Evolutionary conservation across 2,113 vertebrate species (phyloP).

Genomic region (Cavia aperea): DNA sequence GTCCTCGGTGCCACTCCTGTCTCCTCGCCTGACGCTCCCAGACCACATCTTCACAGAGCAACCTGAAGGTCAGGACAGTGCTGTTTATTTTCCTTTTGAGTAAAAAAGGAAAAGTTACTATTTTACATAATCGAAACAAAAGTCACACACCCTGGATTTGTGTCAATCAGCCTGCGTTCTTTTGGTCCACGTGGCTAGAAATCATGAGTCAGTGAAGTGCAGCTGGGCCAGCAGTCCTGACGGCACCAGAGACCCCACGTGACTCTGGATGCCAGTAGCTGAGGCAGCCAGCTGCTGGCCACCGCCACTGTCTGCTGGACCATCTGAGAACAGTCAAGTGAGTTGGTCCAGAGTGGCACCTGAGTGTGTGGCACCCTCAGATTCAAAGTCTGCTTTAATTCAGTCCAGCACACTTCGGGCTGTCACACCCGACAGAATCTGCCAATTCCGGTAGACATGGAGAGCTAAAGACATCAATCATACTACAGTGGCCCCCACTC

Average conservation of each 20-base stretch:
- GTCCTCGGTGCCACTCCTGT: background rate
- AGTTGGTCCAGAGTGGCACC: background rate
- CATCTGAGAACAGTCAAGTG: rapidly evolving
- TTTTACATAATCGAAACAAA: background rate
- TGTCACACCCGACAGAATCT: background rate
- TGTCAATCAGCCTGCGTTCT: background rate
- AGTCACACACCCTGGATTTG: background rate
- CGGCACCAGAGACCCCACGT: background rate
- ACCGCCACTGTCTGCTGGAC: background rate
- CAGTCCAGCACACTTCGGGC: background rate
- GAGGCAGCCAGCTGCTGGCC: background rate
- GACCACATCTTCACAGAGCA: background rate
- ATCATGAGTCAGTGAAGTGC: background rate
- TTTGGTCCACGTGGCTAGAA: background rate
- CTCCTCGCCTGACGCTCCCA: background rate
- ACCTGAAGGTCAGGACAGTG: background rate
- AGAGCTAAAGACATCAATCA: background rate
- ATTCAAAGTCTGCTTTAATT: background rate
- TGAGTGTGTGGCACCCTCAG: background rate
- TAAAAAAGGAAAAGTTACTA: background rate
- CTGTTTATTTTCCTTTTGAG: background rate
- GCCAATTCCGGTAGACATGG: background rate
- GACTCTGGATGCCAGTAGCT: background rate
- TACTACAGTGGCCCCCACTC: background rate
- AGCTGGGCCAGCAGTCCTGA: background rate